Evolutionary conservation across 2,797 vertebrate genomes (phyloP).

Genomic region (Hypotaenidia okinawae): DNA sequence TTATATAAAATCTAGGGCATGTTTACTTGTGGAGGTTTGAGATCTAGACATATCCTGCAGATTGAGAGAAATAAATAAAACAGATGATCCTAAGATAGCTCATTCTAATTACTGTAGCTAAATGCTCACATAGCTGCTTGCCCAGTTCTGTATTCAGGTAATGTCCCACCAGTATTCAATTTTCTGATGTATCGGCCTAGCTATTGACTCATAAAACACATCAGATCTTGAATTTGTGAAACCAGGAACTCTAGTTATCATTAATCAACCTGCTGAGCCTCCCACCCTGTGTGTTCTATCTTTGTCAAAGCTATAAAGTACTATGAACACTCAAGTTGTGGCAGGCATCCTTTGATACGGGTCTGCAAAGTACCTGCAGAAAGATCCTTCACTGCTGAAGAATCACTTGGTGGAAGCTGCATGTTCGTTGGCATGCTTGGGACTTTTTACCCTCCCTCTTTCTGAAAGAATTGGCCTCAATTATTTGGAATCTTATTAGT

Average conservation of each 20-base stretch:
- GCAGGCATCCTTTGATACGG: background rate
- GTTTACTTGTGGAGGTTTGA: background rate
- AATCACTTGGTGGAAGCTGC: background rate
- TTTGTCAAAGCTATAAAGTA: background rate
- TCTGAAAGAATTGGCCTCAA: background rate
- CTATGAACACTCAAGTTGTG: background rate
- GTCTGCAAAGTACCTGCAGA: background rate
- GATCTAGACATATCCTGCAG: background rate
- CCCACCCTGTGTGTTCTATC: background rate
- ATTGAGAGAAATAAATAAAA: background rate
- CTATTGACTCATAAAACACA: background rate
- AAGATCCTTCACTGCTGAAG: background rate
- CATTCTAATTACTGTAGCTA: background rate
- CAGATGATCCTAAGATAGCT: background rate
- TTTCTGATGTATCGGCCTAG: background rate
- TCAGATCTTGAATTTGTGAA: background rate
- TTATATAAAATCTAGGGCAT: constrained; percentile 34
- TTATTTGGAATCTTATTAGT: background rate
- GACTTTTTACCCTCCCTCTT: background rate
- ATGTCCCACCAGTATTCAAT: background rate
- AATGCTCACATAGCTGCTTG: background rate
- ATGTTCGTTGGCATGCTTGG: background rate
- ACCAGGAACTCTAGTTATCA: background rate
- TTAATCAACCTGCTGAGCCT: background rate
- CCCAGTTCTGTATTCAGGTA: background rate